phyloP scores from a whole-genome alignment of 1,140 invertebrate species.

The Orius insidiosus region DNA sequence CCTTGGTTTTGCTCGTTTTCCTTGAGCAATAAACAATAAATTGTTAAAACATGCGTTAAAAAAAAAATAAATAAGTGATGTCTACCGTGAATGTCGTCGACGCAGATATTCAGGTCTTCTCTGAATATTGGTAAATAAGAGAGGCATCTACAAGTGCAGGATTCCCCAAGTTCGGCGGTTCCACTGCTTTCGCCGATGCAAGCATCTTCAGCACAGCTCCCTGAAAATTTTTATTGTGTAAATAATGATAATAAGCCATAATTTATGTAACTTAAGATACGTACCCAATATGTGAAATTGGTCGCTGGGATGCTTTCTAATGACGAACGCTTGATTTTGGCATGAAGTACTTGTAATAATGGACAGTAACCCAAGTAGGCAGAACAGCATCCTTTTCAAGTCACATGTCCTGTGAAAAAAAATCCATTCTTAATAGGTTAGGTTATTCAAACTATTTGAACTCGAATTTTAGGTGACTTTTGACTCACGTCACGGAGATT shows the following conservation, averaged over 20 bases:
- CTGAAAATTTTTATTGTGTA: no score
- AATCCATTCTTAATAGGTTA: no score
- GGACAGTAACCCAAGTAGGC: neutral
- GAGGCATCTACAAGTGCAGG: conserved; percentile 44
- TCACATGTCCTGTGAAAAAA: conserved; percentile 1
- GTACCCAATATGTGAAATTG: neutral
- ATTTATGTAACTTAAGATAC: no score
- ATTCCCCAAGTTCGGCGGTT: conserved; percentile 25
- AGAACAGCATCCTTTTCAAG: conserved; percentile 1
- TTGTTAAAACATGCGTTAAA: no score
- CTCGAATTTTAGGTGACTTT: no score
- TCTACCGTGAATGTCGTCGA: conserved; percentile 51
- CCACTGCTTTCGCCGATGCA: conserved; percentile 35
- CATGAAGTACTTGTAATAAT: neutral
- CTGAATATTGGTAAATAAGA: conserved; percentile 40
- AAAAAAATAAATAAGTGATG: conserved; percentile 3
- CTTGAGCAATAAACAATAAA: no score
- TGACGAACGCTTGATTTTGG: neutral
- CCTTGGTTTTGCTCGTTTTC: no score
- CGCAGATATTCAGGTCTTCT: conserved; percentile 49
- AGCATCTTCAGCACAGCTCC: conserved; percentile 27
- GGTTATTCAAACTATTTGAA: no score
- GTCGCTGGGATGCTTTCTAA: neutral
- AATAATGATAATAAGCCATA: no score
- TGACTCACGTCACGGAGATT: no score